Evolutionary conservation across 1,140 invertebrate genomes (phyloP).

Genomic region (Colletes latitarsis): DNA sequence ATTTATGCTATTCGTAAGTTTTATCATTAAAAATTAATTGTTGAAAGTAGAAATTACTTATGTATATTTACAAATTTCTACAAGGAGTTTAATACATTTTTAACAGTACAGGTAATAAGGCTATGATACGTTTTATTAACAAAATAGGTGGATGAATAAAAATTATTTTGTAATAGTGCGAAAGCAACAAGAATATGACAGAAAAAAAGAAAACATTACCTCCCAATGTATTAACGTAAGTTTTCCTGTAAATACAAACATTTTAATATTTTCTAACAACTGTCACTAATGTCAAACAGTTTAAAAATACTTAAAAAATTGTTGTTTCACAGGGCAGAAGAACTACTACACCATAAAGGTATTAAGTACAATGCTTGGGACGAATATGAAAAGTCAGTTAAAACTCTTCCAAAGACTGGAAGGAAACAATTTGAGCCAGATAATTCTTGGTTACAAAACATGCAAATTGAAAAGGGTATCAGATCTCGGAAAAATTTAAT

Average conservation of each 20-base stretch:
- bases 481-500: conserved; percentile 82
- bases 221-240: conserved; percentile 51
- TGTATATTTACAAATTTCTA: neutral
- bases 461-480: conserved; percentile 83
- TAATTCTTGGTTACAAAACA: conserved; percentile 83
- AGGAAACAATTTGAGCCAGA: conserved; percentile 82
- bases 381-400: conserved; percentile 73
- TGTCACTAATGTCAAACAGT: neutral
- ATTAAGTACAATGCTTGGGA: conserved; percentile 77
- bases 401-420: conserved; percentile 81
- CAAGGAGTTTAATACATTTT: neutral
- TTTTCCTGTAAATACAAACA: neutral
- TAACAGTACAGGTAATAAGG: neutral
- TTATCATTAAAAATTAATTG: neutral
- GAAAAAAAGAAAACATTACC: conserved; percentile 35
- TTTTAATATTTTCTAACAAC: conserved; percentile 4
- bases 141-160: neutral
- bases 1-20: neutral
- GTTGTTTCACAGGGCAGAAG: conserved; percentile 78
- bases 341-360: conserved; percentile 80
- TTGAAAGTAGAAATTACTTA: neutral
- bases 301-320: neutral
- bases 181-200: conserved; percentile 11
- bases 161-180: neutral
- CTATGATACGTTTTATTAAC: neutral